Evolutionary conservation across 2,888 invertebrate species (phyloP).

Genomic region (Cephus pygmeus): DNA sequence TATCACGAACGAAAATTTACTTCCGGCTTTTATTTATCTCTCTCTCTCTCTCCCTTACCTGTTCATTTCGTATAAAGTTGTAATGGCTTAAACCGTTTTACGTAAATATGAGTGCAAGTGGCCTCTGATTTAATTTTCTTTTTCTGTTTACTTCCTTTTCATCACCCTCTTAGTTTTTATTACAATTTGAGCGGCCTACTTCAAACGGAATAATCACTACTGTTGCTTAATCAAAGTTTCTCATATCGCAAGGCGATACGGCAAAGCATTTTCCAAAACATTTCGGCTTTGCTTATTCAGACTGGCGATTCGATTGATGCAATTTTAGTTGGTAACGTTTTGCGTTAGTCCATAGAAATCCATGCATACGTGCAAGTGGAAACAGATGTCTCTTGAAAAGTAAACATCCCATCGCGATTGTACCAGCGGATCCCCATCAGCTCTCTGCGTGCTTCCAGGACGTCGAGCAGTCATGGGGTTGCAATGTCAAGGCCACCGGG

Average conservation of each 20-base stretch:
- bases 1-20: no score
- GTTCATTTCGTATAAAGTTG: constrained; percentile 16
- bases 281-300: no score
- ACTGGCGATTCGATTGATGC: no score
- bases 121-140: neutral
- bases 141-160: neutral
- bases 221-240: no score
- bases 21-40: neutral
- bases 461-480: constrained; percentile 19
- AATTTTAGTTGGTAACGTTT: no score
- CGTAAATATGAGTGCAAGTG: neutral
- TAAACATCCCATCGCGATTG: neutral
- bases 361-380: no score
- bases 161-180: neutral
- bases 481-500: constrained; percentile 48
- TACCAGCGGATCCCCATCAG: neutral
- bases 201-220: no score
- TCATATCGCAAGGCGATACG: no score
- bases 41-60: constrained; percentile 4
- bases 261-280: no score
- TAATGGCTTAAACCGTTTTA: no score
- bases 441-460: neutral
- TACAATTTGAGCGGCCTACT: no score
- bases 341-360: no score
- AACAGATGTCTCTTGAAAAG: neutral